Evolutionary conservation across 2,797 vertebrate species (phyloP).

Genomic region (Podarcis siculus): DNA sequence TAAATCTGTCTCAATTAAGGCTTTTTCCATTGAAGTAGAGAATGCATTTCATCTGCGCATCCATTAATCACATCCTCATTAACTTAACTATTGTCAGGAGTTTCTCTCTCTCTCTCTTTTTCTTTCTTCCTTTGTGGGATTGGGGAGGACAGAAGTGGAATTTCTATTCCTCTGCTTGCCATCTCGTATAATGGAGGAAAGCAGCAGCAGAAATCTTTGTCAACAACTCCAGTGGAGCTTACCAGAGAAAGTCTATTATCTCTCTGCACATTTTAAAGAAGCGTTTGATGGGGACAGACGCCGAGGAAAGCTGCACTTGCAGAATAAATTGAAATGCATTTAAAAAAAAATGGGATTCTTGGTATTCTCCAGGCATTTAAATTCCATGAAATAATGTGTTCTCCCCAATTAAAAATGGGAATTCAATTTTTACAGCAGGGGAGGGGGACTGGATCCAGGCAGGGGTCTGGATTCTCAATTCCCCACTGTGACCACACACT

Average conservation of each 20-base stretch:
- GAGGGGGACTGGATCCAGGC: no score
- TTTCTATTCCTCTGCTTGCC: conserved; percentile 15
- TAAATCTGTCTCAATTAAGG: conserved; percentile 65
- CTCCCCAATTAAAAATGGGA: background rate
- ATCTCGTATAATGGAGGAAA: background rate
- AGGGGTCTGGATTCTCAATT: background rate
- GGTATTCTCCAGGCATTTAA: background rate
- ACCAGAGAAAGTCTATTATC: background rate
- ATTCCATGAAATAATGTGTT: no score
- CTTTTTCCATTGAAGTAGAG: conserved; percentile 53
- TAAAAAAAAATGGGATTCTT: background rate
- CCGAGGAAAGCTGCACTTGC: background rate
- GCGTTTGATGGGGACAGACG: background rate
- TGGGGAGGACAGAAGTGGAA: conserved; percentile 19
- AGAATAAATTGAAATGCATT: conserved; percentile 18
- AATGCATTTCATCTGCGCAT: conserved; percentile 53
- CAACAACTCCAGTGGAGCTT: background rate
- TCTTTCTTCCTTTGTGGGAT: background rate
- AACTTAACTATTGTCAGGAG: conserved; percentile 49
- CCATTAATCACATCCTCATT: conserved; percentile 64
- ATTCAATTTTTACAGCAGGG: background rate
- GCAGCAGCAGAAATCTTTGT: background rate
- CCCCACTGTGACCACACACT: background rate
- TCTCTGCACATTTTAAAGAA: conserved; percentile 1
- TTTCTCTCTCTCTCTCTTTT: conserved; percentile 18